These are phyloP conservation scores for Plagodis dolabraria DNA, from an alignment of 2,888 invertebrate genomes.

Conservation along the genomic window DNA sequence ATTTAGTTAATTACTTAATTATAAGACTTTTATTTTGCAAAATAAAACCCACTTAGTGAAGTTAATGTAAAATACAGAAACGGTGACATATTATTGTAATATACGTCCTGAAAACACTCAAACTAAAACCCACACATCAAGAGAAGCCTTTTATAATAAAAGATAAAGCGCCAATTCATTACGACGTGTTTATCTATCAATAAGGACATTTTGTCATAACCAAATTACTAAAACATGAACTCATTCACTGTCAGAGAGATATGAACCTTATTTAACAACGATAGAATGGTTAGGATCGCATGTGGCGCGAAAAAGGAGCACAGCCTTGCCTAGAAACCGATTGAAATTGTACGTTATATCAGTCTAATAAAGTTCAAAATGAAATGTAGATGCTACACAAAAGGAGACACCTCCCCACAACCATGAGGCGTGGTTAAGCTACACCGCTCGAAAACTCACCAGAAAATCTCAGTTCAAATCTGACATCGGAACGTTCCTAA, in stretches of 20 bases:
- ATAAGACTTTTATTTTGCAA: no score
- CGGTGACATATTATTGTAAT: no score
- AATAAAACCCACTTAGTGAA: no score
- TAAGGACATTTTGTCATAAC: conserved; percentile 37
- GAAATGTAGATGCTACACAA: conserved; percentile 17
- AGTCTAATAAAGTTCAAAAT: not conserved
- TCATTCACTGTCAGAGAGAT: conserved; percentile 24
- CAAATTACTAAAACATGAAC: conserved; percentile 43
- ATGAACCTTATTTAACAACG: not conserved
- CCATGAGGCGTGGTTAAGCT: conserved; percentile 55
- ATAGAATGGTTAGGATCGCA: conserved; percentile 26
- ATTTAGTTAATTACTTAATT: no score
- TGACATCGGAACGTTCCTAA: conserved; percentile 58
- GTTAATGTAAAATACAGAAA: no score
- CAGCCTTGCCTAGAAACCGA: conserved; percentile 18
- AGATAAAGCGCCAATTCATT: conserved; percentile 28
- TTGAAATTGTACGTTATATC: not conserved
- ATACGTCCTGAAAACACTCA: conserved; percentile 11
- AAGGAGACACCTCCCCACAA: conserved; percentile 49
- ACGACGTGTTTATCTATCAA: conserved; percentile 34
- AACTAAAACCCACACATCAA: conserved; percentile 16
- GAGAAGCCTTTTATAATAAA: conserved; percentile 22
- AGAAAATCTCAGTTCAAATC: conserved; percentile 55
- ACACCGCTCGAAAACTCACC: conserved; percentile 42
- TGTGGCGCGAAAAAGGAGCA: conserved; percentile 10